Conservation (phyloP, 2,888 invertebrate species). For the Morinoia aosen region DNA sequence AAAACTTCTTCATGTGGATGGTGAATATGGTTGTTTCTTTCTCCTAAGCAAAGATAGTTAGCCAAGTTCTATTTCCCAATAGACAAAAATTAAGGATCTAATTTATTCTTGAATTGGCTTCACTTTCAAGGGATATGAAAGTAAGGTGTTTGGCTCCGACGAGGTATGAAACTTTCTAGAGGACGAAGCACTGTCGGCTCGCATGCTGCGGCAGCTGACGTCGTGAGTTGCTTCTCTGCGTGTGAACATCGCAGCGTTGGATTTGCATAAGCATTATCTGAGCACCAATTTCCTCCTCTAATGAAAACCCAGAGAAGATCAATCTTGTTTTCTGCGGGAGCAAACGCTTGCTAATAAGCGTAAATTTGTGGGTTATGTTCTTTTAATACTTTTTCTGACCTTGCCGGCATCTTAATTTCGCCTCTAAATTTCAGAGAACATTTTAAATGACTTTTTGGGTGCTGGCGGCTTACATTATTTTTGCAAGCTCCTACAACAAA, state of each 20-base stretch:
- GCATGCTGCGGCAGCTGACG: background rate
- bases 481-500: no score
- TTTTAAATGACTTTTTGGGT: no score
- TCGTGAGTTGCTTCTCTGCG: background rate
- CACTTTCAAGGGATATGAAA: no score
- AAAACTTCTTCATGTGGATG: no score
- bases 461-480: no score
- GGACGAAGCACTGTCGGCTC: background rate
- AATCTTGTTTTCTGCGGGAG: background rate
- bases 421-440: no score
- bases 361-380: background rate
- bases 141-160: background rate
- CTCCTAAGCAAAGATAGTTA: no score
- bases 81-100: no score
- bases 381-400: background rate
- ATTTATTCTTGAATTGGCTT: no score
- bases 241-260: background rate
- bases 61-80: no score
- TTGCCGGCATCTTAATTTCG: background rate
- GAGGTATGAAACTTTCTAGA: background rate
- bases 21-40: no score
- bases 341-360: background rate
- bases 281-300: background rate
- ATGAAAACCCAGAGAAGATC: background rate
- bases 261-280: background rate